These are phyloP conservation scores for Trichonephila inaurata DNA, from an alignment of 1,140 invertebrate genomes.

Conservation along the genomic window DNA sequence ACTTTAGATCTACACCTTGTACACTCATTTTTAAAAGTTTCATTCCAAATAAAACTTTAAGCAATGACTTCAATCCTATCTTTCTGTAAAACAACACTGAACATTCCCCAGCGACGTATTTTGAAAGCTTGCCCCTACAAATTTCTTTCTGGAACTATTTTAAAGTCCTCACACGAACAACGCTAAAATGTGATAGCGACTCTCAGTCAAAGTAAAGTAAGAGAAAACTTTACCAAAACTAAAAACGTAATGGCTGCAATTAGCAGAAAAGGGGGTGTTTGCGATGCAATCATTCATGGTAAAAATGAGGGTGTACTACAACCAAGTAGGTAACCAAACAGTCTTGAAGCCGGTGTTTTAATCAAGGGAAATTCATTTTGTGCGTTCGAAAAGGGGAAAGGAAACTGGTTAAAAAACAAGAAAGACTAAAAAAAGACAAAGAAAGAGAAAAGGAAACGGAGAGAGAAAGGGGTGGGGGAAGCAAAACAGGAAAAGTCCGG, in stretches of 20 bases:
- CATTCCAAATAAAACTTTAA: too few relatives aligned
- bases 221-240: not conserved
- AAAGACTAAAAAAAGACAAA: not conserved
- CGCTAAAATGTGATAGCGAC: too few relatives aligned
- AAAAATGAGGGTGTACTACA: not conserved
- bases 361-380: constrained; percentile 31
- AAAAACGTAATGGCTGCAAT: constrained; percentile 15
- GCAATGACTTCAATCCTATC: not conserved
- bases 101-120: not conserved
- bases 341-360: constrained; percentile 5
- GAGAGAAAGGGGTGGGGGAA: not conserved
- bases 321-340: not conserved
- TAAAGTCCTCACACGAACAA: too few relatives aligned
- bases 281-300: not conserved
- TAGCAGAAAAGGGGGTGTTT: constrained; percentile 16
- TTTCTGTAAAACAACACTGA: not conserved
- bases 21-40: too few relatives aligned
- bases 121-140: too few relatives aligned
- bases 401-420: not conserved
- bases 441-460: not conserved
- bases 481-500: constrained; percentile 6
- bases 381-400: not conserved
- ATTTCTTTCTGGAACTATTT: too few relatives aligned
- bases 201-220: too few relatives aligned
- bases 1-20: too few relatives aligned